A percentile compares a stretch with the other conserved stretches of the same genome.
These are phyloP conservation scores for Drosophila paranaensis DNA, from an alignment of 2,888 invertebrate species.

Conservation along the genomic window DNA sequence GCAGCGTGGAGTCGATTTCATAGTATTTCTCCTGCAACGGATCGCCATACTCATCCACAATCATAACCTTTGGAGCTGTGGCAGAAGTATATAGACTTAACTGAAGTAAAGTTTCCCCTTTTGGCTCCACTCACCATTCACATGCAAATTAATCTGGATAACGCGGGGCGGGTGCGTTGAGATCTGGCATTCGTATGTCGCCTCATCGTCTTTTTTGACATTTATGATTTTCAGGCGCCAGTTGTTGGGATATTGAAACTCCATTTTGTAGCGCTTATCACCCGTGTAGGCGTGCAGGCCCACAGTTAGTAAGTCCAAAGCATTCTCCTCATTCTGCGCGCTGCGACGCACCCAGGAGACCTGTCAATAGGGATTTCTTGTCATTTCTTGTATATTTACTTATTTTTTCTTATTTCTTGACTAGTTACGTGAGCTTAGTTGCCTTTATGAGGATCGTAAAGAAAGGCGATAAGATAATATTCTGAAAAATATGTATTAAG, in stretches of 20 bases:
- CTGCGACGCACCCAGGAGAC: slow-evolving; percentile 90
- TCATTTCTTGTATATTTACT: background rate
- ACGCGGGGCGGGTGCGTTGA: slow-evolving; percentile 86
- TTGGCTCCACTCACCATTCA: slow-evolving; percentile 83
- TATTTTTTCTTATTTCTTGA: background rate
- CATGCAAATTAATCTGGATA: slow-evolving; percentile 85
- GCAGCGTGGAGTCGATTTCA: slow-evolving; percentile 86
- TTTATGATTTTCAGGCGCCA: slow-evolving; percentile 86
- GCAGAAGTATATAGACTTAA: background rate
- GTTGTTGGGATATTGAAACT: slow-evolving; percentile 87
- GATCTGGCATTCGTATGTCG: slow-evolving; percentile 86
- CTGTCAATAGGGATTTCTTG: slow-evolving; percentile 81
- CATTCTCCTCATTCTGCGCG: slow-evolving; percentile 86
- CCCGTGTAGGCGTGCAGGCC: slow-evolving; percentile 89
- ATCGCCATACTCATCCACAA: slow-evolving; percentile 86
- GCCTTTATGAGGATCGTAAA: slow-evolving; percentile 1
- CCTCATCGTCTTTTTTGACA: slow-evolving; percentile 86
- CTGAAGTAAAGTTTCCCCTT: background rate
- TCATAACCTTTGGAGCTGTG: slow-evolving; percentile 86
- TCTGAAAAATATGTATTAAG: background rate
- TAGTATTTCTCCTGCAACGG: slow-evolving; percentile 86
- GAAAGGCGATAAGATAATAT: background rate
- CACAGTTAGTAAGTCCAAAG: slow-evolving; percentile 88
- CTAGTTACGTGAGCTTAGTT: background rate
- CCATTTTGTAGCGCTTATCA: slow-evolving; percentile 87